Evolutionary conservation across 2,797 vertebrate species (phyloP), one percentile per base, ranked within the genome.

Genomic region (Menidia menidia): DNA sequence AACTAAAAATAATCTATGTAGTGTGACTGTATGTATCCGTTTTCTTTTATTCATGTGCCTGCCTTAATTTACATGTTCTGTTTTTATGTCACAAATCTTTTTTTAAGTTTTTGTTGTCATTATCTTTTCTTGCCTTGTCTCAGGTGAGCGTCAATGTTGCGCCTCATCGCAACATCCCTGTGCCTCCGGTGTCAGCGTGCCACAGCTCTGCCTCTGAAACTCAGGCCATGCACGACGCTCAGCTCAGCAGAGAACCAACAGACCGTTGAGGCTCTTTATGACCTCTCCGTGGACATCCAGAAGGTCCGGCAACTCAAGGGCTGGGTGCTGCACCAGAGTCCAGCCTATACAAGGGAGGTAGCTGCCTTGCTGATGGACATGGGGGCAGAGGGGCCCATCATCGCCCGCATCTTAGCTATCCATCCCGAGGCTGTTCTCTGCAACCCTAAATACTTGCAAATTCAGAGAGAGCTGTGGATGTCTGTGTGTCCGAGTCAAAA

Each of bases 401-500:
- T 98, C n/a, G 94, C 95, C 39, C 87, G 31, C 25, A 94, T 99
- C 66, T 85, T 99, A 42, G 93, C 96, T n/a, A 81, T 70, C 12
- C 94, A 95, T 77, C 98, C 97, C 0, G 96, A 98, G 81, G 96
- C 96, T 0, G 86, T 98, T 60, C 94, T 98, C n/a, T 95, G 89
- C 72, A 90, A 82, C 4, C 97, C 97, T 0, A 75, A 91, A 31
- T 90, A 96, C 71, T 80, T 96, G 69, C 84, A 89, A 41, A 73
- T 83, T 60, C 96, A 98, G 78, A 94, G 77, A 76, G 90, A 94
- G 33, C 88, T 98, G 42, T 99, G 97, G 97, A 92, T 87, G 70
- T 94, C 92, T 0, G 92, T 98, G 51, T 98, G 97, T 76, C 88
- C 92, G 64, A 95, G 92, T 15, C 78, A 95, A 65, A 92, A 85